Conservation (phyloP, 1,140 invertebrate species). For the Drosophila melanogaster region Release_6_plus_ISO1_MT NT_037436.4:10852501-10853000, state of each 20-base stretch:
- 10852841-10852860: constrained; percentile 32
- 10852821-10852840: constrained; percentile 62
- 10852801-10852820: constrained; percentile 72
- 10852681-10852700: constrained; percentile 83
- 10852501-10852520: constrained; percentile 60
- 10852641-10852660: constrained; percentile 83
- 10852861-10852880: constrained; percentile 43
- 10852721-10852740: constrained; percentile 28
- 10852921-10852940: constrained; percentile 73
- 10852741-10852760: constrained; percentile 46
- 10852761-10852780: constrained; percentile 57
- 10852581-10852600: constrained; percentile 27
- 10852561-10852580: constrained; percentile 23
- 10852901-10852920: constrained; percentile 45
- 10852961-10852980: constrained; percentile 42
- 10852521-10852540: constrained; percentile 41
- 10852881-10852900: constrained; percentile 40
- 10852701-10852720: constrained; percentile 77
- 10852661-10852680: constrained; percentile 83
- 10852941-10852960: constrained; percentile 76
- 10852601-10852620: constrained; percentile 29
- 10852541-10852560: constrained; percentile 41
- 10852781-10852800: constrained; percentile 60
- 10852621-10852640: constrained; percentile 54
- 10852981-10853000: constrained; percentile 6